These are phyloP conservation scores for Tympanoctomys barrerae DNA, from an alignment of 2,797 vertebrate genomes.

Conservation along the genomic window DNA sequence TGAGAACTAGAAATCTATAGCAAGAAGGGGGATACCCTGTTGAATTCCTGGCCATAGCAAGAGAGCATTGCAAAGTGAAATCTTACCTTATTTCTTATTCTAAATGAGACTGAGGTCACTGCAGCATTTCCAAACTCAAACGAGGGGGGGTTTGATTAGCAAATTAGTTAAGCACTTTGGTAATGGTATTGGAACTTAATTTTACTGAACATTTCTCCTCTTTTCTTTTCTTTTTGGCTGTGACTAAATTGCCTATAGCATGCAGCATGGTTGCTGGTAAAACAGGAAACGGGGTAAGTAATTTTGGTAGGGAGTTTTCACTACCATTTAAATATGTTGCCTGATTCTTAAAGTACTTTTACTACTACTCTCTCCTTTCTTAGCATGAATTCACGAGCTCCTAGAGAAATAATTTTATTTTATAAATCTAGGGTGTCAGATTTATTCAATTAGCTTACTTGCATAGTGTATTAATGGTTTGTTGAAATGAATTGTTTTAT, in stretches of 20 bases:
- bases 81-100: slow-evolving; percentile 72
- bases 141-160: slow-evolving; percentile 67
- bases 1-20: slow-evolving; percentile 57
- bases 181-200: slow-evolving; percentile 72
- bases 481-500: slow-evolving; percentile 31
- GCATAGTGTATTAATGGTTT: slow-evolving; percentile 26
- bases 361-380: slow-evolving; percentile 28
- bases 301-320: slow-evolving; percentile 80
- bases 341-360: slow-evolving; percentile 76
- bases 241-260: slow-evolving; percentile 86
- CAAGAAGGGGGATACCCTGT: slow-evolving; percentile 46
- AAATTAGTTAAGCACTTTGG: slow-evolving; percentile 66
- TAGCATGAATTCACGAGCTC: slow-evolving; percentile 64
- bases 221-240: slow-evolving; percentile 80
- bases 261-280: slow-evolving; percentile 90
- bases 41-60: slow-evolving; percentile 69
- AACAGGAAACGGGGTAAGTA: slow-evolving; percentile 92
- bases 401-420: slow-evolving; percentile 67
- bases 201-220: slow-evolving; percentile 76
- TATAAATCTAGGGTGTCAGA: slow-evolving; percentile 56
- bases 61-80: slow-evolving; percentile 30
- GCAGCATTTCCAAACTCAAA: slow-evolving; percentile 55
- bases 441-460: slow-evolving; percentile 61
- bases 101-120: slow-evolving; percentile 62
- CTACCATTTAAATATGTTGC: slow-evolving; percentile 71